Evolutionary conservation across 2,113 vertebrate species (phyloP), one percentile per base, ranked within the genome.

Genomic region (Paracanthobrama guichenoti): DNA sequence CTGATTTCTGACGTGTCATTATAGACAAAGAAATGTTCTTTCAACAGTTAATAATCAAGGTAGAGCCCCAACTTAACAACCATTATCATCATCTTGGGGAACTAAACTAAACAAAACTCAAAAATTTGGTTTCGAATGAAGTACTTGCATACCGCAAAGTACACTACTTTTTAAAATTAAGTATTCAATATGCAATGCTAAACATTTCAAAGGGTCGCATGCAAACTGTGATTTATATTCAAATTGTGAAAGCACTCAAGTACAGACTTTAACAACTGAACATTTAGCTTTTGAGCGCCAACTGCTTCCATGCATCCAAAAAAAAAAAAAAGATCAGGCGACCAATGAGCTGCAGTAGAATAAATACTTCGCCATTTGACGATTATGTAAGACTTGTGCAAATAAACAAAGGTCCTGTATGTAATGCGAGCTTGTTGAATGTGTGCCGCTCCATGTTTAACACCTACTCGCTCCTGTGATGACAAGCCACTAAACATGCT

Each of bases 371-470:
- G 2, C 26, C 1, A 4, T 12, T 66, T 6, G 18, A 67, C 5
- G 31, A 62, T 79, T 62, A 62, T 62, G 14, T 46, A 46, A 79
- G 57, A 16, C 55, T 18, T 18, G 4, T 28, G 24, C 72, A 53
- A 75, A 50, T 46, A 66, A 79, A 31, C 57, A 42, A 64, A 66
- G 14, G 24, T 81, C 79, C 31, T n/a, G 64, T 13, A 39, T 81
- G 64, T 71, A 71, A 82, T 24, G 31, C 6, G 46, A 82, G 66
- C 31, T 55, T 26, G 64, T 20, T 71, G 39, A 66, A 66, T 28
- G 60, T 6, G 48, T 50, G n/a, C n/a, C 24, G 42, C 77, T 64
- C 20, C 12, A 46, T 26, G 42, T 20, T 75, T 26, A 53, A 50
- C 48, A 75, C 48, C 48, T 53, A 75, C 73, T 75, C 48, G 2